phyloP scores from a whole-genome alignment of 2,113 vertebrate species.

The Microtus oregoni region DNA sequence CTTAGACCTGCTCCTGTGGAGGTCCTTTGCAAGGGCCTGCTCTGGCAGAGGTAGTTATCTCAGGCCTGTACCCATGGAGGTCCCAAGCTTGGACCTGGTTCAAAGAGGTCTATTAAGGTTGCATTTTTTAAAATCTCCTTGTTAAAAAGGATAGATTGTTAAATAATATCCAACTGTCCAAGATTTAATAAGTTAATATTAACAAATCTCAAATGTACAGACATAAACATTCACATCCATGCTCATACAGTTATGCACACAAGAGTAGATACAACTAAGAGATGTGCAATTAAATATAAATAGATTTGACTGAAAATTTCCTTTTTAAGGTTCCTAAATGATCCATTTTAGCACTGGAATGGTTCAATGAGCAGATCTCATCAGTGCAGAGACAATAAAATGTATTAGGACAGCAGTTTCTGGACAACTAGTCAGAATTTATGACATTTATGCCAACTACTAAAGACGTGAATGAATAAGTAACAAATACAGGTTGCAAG shows the following conservation, averaged over 20 bases:
- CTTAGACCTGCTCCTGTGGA: no score
- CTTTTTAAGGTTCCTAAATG: background rate
- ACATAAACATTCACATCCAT: background rate
- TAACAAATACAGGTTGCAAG: background rate
- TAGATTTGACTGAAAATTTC: background rate
- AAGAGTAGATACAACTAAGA: background rate
- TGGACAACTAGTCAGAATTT: background rate
- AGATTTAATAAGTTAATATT: conserved; percentile 4
- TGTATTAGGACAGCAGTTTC: background rate
- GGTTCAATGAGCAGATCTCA: background rate
- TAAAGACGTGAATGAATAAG: background rate
- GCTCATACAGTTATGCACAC: background rate
- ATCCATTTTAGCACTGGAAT: background rate
- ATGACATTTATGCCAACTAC: background rate
- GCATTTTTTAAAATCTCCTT: background rate
- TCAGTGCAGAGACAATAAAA: background rate
- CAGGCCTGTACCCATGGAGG: no score
- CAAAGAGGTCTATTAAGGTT: no score
- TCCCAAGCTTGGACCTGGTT: no score
- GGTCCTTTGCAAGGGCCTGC: no score
- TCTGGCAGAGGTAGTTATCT: no score
- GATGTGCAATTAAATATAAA: background rate
- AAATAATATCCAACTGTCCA: background rate
- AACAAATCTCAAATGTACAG: background rate
- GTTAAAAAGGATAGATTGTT: background rate